These are phyloP conservation scores for Melitaea cinxia DNA, from an alignment of 1,140 invertebrate genomes.

Conservation along the genomic window DNA sequence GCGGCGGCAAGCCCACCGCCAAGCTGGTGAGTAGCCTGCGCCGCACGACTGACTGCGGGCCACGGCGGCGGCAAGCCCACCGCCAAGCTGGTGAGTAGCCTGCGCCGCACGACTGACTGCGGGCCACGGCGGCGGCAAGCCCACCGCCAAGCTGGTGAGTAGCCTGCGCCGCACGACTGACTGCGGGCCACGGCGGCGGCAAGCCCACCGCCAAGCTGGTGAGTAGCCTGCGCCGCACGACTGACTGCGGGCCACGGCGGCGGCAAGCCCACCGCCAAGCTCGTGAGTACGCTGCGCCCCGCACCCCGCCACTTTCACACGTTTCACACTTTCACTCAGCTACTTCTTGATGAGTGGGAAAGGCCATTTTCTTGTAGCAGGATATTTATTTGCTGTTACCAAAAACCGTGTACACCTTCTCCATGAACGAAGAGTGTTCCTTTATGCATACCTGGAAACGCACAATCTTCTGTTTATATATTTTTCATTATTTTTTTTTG, in stretches of 20 bases:
- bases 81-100: constrained; percentile 89
- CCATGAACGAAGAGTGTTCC: too few species aligned
- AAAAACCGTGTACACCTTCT: too few species aligned
- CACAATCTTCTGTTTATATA: too few species aligned
- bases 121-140: constrained; percentile 98
- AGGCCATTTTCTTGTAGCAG: too few species aligned
- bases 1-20: constrained; percentile 97
- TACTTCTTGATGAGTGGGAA: not conserved
- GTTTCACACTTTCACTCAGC: not conserved
- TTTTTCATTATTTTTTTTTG: too few species aligned
- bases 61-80: constrained; percentile 90
- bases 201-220: constrained; percentile 86
- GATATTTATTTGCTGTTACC: too few species aligned
- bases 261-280: constrained; percentile 97
- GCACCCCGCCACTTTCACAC: too few species aligned
- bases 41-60: constrained; percentile 98
- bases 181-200: constrained; percentile 95
- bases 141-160: too few species aligned
- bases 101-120: constrained; percentile 95
- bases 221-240: constrained; percentile 92
- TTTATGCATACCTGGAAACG: too few species aligned
- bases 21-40: too few species aligned
- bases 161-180: constrained; percentile 97
- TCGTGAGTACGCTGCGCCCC: constrained; percentile 59
- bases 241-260: constrained; percentile 98